Evolutionary conservation across 2,888 invertebrate species (phyloP).

Genomic region (Linhomoeus sp.): DNA sequence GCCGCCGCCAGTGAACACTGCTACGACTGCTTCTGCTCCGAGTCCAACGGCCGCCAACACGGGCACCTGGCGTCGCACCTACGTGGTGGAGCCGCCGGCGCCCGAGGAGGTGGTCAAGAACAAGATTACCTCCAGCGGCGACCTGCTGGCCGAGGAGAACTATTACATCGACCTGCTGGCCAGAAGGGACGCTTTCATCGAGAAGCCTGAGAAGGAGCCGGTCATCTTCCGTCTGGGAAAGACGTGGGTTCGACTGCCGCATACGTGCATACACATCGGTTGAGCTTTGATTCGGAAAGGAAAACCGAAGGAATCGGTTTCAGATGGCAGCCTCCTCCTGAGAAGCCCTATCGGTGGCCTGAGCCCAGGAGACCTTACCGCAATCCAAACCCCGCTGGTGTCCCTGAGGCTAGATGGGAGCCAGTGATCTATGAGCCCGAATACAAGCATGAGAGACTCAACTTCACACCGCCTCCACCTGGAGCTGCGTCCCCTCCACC

Average conservation of each 20-base stretch:
- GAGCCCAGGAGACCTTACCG: neutral
- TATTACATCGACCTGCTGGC: constrained; percentile 22
- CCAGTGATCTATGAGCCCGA: constrained; percentile 20
- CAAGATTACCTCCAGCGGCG: constrained; percentile 22
- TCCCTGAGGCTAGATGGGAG: constrained; percentile 12
- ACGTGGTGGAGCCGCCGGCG: constrained; percentile 14
- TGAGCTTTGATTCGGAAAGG: too few relatives aligned
- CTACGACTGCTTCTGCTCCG: neutral
- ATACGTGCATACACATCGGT: too few relatives aligned
- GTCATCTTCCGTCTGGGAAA: neutral
- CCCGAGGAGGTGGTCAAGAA: constrained; percentile 13
- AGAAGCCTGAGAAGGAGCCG: constrained; percentile 15
- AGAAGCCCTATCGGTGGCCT: constrained; percentile 18
- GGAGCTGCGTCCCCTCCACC: constrained; percentile 19
- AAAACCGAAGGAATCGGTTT: too few relatives aligned
- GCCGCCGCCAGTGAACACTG: too few relatives aligned
- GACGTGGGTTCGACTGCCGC: neutral
- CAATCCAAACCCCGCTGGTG: neutral
- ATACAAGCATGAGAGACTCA: constrained; percentile 22
- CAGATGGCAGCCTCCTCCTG: constrained; percentile 27
- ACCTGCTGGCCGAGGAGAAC: constrained; percentile 19
- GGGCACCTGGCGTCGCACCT: constrained; percentile 17
- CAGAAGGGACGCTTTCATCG: constrained; percentile 22
- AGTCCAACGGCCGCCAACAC: too few relatives aligned
- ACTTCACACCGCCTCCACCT: constrained; percentile 19